These are phyloP conservation scores for Prinia subflava DNA, from an alignment of 2,113 vertebrate species.

Conservation along the genomic window DNA sequence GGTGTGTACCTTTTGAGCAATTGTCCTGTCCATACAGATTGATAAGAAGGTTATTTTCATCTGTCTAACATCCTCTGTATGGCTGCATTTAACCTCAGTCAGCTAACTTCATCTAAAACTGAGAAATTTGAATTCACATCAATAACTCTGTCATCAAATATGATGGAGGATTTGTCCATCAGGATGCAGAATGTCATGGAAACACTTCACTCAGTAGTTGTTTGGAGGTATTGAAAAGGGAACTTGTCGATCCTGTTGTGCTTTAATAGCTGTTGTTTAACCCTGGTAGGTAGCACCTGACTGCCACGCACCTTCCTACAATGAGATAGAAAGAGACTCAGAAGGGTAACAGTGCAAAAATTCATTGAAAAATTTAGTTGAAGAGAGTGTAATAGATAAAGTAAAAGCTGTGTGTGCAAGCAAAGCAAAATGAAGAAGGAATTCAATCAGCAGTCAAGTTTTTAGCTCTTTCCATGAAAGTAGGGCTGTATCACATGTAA, in stretches of 20 bases:
- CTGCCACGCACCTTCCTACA: neutral
- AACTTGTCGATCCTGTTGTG: neutral
- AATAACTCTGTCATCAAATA: neutral
- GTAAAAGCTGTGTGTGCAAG: neutral
- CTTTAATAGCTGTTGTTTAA: neutral
- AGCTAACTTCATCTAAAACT: neutral
- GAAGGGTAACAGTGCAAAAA: neutral
- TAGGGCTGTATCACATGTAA: rapidly evolving
- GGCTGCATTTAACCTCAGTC: neutral
- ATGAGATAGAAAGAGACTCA: neutral
- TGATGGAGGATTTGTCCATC: neutral
- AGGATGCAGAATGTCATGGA: neutral
- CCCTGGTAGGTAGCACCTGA: neutral
- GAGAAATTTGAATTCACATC: neutral
- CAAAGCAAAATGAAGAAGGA: neutral
- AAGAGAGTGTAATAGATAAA: neutral
- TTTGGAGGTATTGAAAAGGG: neutral
- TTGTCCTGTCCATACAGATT: neutral
- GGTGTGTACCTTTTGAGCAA: neutral
- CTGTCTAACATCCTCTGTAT: neutral
- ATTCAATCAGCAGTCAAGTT: neutral
- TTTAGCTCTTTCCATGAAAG: neutral
- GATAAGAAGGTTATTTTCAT: neutral
- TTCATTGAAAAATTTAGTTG: neutral
- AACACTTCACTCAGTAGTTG: neutral